Conservation (phyloP, 2,888 invertebrate species). For the Tetropium fuscum region DNA sequence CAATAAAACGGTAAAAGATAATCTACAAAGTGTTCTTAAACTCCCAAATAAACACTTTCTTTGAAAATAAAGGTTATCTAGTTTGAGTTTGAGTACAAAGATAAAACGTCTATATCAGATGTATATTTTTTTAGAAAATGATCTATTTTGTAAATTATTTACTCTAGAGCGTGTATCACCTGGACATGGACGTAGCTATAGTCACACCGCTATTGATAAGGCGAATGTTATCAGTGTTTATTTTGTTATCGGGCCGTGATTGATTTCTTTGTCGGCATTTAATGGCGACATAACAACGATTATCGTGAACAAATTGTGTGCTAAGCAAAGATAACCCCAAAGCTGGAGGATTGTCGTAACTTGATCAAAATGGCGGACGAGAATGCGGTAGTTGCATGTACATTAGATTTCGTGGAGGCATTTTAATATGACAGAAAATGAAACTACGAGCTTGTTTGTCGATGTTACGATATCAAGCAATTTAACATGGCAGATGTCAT, state of each 20-base stretch:
- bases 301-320: slow-evolving; percentile 60
- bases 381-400: slow-evolving; percentile 1
- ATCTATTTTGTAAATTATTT: slow-evolving; percentile 41
- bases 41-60: slow-evolving; percentile 13
- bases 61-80: slow-evolving; percentile 22
- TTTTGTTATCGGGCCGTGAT: slow-evolving; percentile 59
- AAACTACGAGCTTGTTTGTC: slow-evolving; percentile 39
- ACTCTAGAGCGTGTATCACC: slow-evolving; percentile 47
- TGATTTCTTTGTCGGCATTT: slow-evolving; percentile 62
- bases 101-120: slow-evolving; percentile 27
- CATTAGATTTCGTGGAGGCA: neutral
- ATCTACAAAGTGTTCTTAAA: slow-evolving; percentile 1
- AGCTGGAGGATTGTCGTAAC: slow-evolving; percentile 12
- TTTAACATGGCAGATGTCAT: slow-evolving; percentile 41
- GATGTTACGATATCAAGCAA: slow-evolving; percentile 43
- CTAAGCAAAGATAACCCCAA: slow-evolving; percentile 41
- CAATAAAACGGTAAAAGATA: neutral
- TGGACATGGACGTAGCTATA: slow-evolving; percentile 49
- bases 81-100: slow-evolving; percentile 17
- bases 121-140: slow-evolving; percentile 33
- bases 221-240: slow-evolving; percentile 54
- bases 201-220: slow-evolving; percentile 55
- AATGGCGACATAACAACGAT: slow-evolving; percentile 59
- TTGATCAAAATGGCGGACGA: slow-evolving; percentile 22
- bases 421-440: slow-evolving; percentile 32